Percentiles rank a stretch among this genome's conserved stretches.
Evolutionary conservation across 2,888 invertebrate genomes (phyloP).

Genomic region (Ferdinandea cuprea): DNA sequence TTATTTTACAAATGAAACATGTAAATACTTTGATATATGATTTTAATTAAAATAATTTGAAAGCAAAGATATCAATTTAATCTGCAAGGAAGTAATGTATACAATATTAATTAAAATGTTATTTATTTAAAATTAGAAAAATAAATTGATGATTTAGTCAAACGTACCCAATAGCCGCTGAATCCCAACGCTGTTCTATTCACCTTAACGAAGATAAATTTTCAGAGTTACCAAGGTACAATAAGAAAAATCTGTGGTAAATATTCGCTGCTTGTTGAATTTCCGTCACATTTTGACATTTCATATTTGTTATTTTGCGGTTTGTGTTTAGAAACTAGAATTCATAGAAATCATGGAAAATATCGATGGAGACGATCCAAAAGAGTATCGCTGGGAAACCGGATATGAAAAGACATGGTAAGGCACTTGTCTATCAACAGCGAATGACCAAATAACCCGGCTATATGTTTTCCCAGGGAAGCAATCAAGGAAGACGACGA

Average conservation of each 20-base stretch:
- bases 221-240: not conserved
- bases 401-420: constrained; percentile 98
- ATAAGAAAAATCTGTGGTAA: constrained; percentile 36
- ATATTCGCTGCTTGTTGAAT: not conserved
- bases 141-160: no score
- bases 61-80: no score
- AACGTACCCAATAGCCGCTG: no score
- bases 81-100: no score
- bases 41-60: no score
- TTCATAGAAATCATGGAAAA: constrained; percentile 78
- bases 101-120: no score
- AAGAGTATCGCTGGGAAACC: constrained; percentile 97
- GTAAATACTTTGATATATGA: no score
- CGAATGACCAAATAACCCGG: not conserved
- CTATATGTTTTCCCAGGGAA: constrained; percentile 86
- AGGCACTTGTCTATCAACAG: constrained; percentile 63
- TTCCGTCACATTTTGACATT: constrained; percentile 20
- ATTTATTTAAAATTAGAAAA: no score
- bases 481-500: constrained; percentile 98
- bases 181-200: not conserved
- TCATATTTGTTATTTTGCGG: constrained; percentile 33
- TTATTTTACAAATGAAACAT: no score
- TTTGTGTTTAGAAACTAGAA: not conserved
- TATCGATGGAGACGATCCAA: constrained; percentile 91
- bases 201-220: constrained; percentile 35